Base-by-base conservation (phyloP, 1,140 invertebrate genomes). In the Papilio glaucus region DNA sequence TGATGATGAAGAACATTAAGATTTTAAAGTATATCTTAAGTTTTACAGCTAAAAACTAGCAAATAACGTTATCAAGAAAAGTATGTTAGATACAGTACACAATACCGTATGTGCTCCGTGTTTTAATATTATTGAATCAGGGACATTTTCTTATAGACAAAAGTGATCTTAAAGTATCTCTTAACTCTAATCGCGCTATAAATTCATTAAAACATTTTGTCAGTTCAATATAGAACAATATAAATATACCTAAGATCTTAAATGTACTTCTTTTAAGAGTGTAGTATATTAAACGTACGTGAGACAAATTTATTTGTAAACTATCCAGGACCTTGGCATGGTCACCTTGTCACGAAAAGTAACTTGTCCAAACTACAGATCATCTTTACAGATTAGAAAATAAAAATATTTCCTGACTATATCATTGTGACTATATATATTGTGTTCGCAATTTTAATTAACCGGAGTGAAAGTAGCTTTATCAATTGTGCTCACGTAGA, bases 131-230 rank as follows among this genome's bases (percentile, higher is more conserved):
- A n/a, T n/a, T n/a, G n/a, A n/a, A n/a, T n/a, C n/a, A n/a, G n/a
- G 45, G 18, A 21, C 13, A 42, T n/a, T 18, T 49, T n/a, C n/a
- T 18, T 49, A 49, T 49, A 49, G 45, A 49, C 15, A 49, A 49
- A 49, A 10, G 45, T 49, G 45, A 70, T 69, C 29, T 73, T 62
- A 73, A 41, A 57, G 21, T 12, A 69, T 21, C 15, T 49, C 45
- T 49, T 21, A 49, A 24, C 1, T 49, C n/a, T n/a, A n/a, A 49
- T 49, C 45, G 45, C 18, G n/a, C n/a, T n/a, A n/a, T n/a, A n/a
- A n/a, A n/a, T n/a, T 49, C 21, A 0, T 15, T 7, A 15, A 61
- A 33, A 33, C 57, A 61, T 61, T 26, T 61, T 33, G 4, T 33
- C 24, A 33, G 24, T 61, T 33, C 29, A 26, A 61, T 33, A 61